These are phyloP conservation scores for Crenuchus spilurus DNA, from an alignment of 2,797 vertebrate species.

Conservation along the genomic window DNA sequence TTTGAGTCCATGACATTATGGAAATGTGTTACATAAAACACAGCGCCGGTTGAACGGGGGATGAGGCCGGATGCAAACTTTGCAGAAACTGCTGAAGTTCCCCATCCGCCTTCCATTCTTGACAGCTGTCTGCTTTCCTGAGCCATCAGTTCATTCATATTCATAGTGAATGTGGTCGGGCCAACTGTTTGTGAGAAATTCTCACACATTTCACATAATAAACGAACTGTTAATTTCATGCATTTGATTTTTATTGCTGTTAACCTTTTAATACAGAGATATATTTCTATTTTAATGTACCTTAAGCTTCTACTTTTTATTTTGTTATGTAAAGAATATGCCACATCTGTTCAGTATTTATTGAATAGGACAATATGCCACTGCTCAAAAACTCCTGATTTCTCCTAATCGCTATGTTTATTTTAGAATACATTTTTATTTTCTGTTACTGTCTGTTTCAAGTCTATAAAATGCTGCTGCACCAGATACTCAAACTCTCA, in stretches of 20 bases:
- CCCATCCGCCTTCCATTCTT: neutral
- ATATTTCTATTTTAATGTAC: no score
- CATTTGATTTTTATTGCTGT: neutral
- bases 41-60: neutral
- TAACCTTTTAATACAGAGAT: neutral
- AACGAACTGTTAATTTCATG: constrained; percentile 16
- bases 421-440: no score
- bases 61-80: neutral
- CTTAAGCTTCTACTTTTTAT: no score
- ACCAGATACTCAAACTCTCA: no score
- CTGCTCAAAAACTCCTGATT: no score
- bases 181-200: constrained; percentile 28
- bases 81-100: neutral
- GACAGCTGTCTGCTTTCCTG: constrained; percentile 4
- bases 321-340: no score
- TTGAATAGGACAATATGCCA: no score
- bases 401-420: no score
- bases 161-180: neutral
- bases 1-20: constrained; percentile 45
- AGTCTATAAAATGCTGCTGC: no score
- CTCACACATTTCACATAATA: neutral
- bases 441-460: no score
- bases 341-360: no score
- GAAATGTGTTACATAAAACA: neutral
- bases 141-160: constrained; percentile 32